Conservation (phyloP, 2,797 vertebrate species). For the Myotis pilosus region DNA sequence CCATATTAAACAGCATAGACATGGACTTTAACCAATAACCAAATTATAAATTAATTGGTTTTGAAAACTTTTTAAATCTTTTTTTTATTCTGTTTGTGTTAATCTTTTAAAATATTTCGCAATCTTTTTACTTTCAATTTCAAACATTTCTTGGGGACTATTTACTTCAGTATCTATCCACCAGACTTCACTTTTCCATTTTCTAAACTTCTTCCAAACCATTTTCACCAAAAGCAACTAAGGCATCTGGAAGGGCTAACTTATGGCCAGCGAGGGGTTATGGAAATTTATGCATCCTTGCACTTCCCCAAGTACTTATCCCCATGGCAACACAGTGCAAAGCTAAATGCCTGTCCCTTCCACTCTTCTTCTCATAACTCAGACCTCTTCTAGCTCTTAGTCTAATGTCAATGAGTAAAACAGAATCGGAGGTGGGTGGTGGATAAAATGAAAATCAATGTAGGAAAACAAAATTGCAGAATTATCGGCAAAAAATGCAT, state of each 20-base stretch:
- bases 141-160: background rate
- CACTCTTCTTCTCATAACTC: slow-evolving; percentile 48
- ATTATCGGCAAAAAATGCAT: background rate
- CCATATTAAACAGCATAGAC: background rate
- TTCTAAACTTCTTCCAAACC: slow-evolving; percentile 43
- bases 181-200: slow-evolving; percentile 31
- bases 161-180: background rate
- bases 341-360: slow-evolving; percentile 54
- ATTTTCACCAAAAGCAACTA: background rate
- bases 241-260: slow-evolving; percentile 37
- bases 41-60: background rate
- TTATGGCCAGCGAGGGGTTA: background rate
- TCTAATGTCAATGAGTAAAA: slow-evolving; percentile 57
- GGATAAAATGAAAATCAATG: slow-evolving; percentile 24
- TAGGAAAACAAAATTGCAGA: slow-evolving; percentile 49
- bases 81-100: background rate
- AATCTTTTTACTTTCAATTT: slow-evolving; percentile 25
- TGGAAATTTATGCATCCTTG: slow-evolving; percentile 29
- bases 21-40: background rate
- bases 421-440: slow-evolving; percentile 3
- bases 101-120: slow-evolving; percentile 9
- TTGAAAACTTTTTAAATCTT: background rate
- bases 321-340: slow-evolving; percentile 51
- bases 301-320: slow-evolving; percentile 42
- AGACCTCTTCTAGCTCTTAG: slow-evolving; percentile 24